Base-by-base conservation (phyloP, 1,140 invertebrate genomes). In the Caenorhabditis tropicalis region DNA sequence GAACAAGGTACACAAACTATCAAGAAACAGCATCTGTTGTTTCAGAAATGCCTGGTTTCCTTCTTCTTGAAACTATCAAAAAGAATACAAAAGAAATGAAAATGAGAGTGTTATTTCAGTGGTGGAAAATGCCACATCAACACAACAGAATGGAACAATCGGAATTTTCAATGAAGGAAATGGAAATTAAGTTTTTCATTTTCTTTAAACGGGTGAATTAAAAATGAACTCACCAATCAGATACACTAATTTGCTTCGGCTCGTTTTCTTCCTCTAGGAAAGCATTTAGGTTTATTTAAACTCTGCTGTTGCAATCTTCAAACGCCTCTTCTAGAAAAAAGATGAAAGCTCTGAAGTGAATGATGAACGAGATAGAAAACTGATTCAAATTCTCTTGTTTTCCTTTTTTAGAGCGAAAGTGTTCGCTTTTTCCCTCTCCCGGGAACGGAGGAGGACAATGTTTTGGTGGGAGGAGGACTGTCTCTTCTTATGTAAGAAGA, bases 21-120 rank as follows among this genome's bases (percentile, higher is more conserved):
- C 15, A 56, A 2, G 21, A 27, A 56, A 19, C 19, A 56, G 5
- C 19, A 19, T 27, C 7, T 24, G 9, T 15, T 27, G 10, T 56
- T 29, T 56, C 24, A n/a, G 49, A 5, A 43, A 56, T 7, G 10
- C 29, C 53, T 56, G 3, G 53, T 56, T 27, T 56, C 53, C 21
- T 56, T 15, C n/a, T 56, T 56, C 53, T 56, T 56, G 53, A 56
- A 56, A 56, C 53, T 56, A 56, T 56, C 53, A 56, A n/a, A 56
- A 10, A 27, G 24, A 29, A 56, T 4, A 56, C 19, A 27, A n/a
- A n/a, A 29, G 21, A 27, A 56, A n/a, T 27, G 21, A 56, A 27
- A 24, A 56, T 27, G 24, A 56, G 29, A 4, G n/a, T n/a, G n/a
- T n/a, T n/a, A n/a, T n/a, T 27, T 9, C 21, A 27, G 19, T 2